Base-by-base conservation (phyloP, 1,140 invertebrate genomes). In the Brachionus angularis region DNA sequence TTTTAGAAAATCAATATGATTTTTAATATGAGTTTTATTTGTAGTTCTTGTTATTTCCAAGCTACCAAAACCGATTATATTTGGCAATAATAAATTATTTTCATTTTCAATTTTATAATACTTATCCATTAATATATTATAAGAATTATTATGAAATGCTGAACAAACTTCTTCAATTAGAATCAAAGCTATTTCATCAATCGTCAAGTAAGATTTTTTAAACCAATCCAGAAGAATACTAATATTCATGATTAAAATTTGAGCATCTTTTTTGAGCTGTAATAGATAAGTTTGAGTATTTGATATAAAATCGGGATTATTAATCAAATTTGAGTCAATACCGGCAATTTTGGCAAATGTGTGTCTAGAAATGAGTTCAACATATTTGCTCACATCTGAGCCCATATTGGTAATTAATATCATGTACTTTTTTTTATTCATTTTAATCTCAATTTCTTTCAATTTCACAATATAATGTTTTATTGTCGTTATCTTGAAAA, bases 1-100 rank as follows among this genome's bases (percentile, higher is more conserved):
- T 16, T 67, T 67, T 67, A 67, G 29, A 67, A 33, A 46, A 18
- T 67, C 42, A 27, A 67, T 21, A 50, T 67, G 62, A 8, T 46
- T 14, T 14, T 31, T 67, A 18, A 67, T 25, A 8, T 33, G 39
- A 12, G 25, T 29, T 5, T 27, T 29, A 5, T 50, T 2, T 16
- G 42, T 67, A 14, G 62, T 31, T 21, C 47, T 50, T 5, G 29
- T 50, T 29, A 67, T 67, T 14, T 67, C 62, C 14, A 67, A 25
- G 18, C 29, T 31, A 8, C 42, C 62, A 47, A 67, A 50, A 18
- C 42, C 62, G 3, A 55, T 31, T 21, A 55, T 55, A 2, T 27
- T 58, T 39, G 53, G 23, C 10, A n/a, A n/a, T n/a, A n/a, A n/a
- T n/a, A n/a, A 42, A 42, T 42, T 10, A 42, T 29, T 67, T 44